Evolutionary conservation across 2,113 vertebrate species (phyloP), one percentile per base, ranked within the genome.

Genomic region (Phylloscopus whistleri): DNA sequence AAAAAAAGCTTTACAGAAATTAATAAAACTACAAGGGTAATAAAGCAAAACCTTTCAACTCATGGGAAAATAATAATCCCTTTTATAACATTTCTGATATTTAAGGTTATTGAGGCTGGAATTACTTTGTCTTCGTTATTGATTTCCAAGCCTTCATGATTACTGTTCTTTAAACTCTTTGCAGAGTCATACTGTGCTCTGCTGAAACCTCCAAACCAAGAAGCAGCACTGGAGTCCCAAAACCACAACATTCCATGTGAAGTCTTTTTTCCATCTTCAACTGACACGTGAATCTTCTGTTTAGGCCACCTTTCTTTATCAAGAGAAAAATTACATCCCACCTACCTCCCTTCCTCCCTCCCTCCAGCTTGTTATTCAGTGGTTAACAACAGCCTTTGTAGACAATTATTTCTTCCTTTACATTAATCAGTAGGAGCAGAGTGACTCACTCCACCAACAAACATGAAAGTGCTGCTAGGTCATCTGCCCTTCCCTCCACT

Each of bases 81-180:
- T 80, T 87, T 88, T 70, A 77, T 63, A 90, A 91, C 30, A 63
- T 78, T 95, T 92, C 79, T 96, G 72, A 77, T 88, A 93, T 92
- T 95, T 85, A 77, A 15, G 33, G 52, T 86, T 94, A 91, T 84
- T 93, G 68, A 64, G 39, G 7, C 30, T 90, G 46, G 44, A 94
- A 73, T 73, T 48, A 63, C 73, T 93, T 89, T 68, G 13, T 62
- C 69, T 91, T 78, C 39, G 27, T 77, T 90, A 88, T 90, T 93
- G 93, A 97, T 96, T 91, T 89, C 30, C 75, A 77, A 70, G 53
- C 75, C 82, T 80, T 39, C 22, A 23, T 41, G 43, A 37, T 85
- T 69, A 85, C 35, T 85, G 77, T 41, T 72, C 52, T 90, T 87
- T 78, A 90, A 90, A 85, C 58, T 46, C 58, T 52, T 26, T 77